A percentile compares a stretch with the other conserved stretches of the same genome.
phyloP scores from a whole-genome alignment of 2,888 invertebrate species.

The Drosophila siamana region DNA sequence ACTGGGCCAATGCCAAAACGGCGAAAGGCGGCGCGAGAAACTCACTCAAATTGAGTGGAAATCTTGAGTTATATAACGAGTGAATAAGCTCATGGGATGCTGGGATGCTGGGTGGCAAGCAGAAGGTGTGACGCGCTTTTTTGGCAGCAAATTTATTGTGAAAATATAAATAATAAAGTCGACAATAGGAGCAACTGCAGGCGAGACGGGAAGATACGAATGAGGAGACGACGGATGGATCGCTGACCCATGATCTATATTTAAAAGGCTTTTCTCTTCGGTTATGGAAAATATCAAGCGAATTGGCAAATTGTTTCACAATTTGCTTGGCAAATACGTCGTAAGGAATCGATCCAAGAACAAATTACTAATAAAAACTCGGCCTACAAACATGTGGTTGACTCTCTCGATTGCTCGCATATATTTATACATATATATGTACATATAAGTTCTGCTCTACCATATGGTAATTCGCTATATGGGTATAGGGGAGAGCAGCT shows the following conservation, averaged over 20 bases:
- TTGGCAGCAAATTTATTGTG: constrained; percentile 64
- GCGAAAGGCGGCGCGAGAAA: constrained; percentile 16
- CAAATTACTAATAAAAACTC: constrained; percentile 24
- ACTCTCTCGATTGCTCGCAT: constrained; percentile 38
- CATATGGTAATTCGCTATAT: constrained; percentile 49
- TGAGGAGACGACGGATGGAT: constrained; percentile 27
- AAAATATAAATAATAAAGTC: constrained; percentile 48
- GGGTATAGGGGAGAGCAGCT: constrained; percentile 30
- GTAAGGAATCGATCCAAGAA: constrained; percentile 15
- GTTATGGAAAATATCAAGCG: constrained; percentile 44
- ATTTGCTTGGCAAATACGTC: constrained; percentile 46
- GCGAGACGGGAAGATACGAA: background rate
- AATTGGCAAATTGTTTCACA: constrained; percentile 66
- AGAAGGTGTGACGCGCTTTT: constrained; percentile 62
- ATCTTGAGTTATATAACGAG: constrained; percentile 59
- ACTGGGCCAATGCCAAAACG: constrained; percentile 72
- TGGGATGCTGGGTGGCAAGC: background rate
- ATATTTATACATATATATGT: background rate
- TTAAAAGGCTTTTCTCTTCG: constrained; percentile 46
- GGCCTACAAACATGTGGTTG: constrained; percentile 72
- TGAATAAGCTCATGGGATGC: constrained; percentile 5
- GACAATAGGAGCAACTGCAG: constrained; percentile 6
- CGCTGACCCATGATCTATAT: constrained; percentile 48
- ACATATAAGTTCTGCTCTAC: constrained; percentile 12
- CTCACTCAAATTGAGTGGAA: constrained; percentile 57